Conservation (phyloP, 2,113 vertebrate genomes). For the Butastur rufipennis region DNA sequence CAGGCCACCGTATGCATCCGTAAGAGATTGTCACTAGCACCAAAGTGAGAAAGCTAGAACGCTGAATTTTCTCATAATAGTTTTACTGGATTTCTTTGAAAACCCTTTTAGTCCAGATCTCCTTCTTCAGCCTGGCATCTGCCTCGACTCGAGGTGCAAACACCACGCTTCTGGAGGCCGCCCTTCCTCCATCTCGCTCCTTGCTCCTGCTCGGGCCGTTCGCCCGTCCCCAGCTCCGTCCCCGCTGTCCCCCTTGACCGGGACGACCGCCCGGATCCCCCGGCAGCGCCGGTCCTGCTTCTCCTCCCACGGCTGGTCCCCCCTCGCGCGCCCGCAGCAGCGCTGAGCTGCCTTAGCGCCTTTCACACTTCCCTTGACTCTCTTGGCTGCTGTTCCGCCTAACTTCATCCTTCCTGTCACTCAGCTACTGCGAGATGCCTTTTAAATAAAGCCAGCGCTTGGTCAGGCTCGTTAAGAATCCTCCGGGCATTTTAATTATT, state of each 20-base stretch:
- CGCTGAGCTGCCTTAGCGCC: neutral
- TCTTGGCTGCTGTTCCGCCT: constrained; percentile 32
- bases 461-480: neutral
- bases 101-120: neutral
- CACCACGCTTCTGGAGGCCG: fast-evolving
- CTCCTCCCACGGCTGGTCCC: neutral
- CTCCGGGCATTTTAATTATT: constrained; percentile 12
- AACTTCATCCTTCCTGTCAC: constrained; percentile 48
- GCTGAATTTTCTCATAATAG: neutral
- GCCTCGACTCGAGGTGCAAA: neutral
- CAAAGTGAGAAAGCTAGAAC: constrained; percentile 4
- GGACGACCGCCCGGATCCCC: neutral
- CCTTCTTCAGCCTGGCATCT: neutral
- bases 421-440: constrained; percentile 10
- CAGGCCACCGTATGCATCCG: constrained; percentile 5
- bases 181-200: neutral
- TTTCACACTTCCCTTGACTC: constrained; percentile 53
- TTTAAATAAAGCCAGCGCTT: neutral
- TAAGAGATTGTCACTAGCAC: neutral
- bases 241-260: neutral
- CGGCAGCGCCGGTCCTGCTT: fast-evolving
- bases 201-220: neutral
- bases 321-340: neutral
- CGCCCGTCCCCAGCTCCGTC: neutral
- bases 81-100: neutral